Conservation (phyloP, 2,888 invertebrate genomes). For the Falcaria lacertinaria region DNA sequence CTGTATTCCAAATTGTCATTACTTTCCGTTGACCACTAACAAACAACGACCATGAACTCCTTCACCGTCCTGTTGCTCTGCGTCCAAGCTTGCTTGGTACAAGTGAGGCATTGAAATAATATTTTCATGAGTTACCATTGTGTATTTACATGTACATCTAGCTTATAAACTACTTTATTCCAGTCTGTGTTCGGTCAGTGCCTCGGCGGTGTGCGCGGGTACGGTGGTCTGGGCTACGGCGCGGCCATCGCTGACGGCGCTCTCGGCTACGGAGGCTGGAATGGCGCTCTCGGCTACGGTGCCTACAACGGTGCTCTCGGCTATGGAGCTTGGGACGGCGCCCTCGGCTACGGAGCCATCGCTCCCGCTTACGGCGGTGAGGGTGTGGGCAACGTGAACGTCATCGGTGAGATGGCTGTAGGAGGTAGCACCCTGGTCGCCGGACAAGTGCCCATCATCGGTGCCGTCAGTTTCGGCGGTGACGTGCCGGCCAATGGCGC, state of each 20-base stretch:
- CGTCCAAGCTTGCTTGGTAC: conserved; percentile 35
- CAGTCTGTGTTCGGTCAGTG: conserved; percentile 15
- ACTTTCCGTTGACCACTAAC: conserved; percentile 4
- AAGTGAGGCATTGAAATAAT: conserved; percentile 18
- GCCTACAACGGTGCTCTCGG: background rate
- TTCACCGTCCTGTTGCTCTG: conserved; percentile 23
- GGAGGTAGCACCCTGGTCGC: too few relatives aligned
- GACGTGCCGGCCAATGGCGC: too few relatives aligned
- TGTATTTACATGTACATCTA: too few relatives aligned
- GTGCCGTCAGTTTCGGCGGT: too few relatives aligned
- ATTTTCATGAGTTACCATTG: too few relatives aligned
- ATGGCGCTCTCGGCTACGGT: background rate
- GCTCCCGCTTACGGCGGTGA: too few relatives aligned
- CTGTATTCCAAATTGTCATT: too few relatives aligned
- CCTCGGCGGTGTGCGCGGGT: too few relatives aligned
- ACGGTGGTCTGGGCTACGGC: conserved; percentile 10
- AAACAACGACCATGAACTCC: conserved; percentile 24
- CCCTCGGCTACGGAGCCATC: background rate
- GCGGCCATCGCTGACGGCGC: background rate
- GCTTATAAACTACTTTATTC: too few relatives aligned
- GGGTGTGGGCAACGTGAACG: too few relatives aligned
- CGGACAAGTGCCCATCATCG: too few relatives aligned
- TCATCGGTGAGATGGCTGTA: too few relatives aligned
- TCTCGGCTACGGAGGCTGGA: background rate
- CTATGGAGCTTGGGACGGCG: background rate